phyloP scores from a whole-genome alignment of 2,797 vertebrate genomes.

The Neosilurus mollespiculum region DNA sequence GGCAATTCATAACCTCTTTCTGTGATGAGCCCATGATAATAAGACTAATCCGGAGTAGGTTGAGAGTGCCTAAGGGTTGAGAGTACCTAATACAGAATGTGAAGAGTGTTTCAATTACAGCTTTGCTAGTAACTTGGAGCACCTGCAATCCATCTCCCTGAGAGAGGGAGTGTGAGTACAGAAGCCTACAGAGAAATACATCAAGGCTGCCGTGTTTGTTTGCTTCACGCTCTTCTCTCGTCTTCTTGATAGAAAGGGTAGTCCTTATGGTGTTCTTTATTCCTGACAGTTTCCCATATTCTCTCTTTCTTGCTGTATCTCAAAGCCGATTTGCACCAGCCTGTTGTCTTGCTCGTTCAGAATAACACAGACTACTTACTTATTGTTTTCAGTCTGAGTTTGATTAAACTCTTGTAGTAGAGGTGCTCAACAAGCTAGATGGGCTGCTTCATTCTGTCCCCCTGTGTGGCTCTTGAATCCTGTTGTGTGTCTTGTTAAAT shows the following conservation, averaged over 20 bases:
- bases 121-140: constrained; percentile 35
- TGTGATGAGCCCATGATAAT: constrained; percentile 33
- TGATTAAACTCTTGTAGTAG: background rate
- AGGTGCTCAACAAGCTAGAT: background rate
- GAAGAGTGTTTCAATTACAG: constrained; percentile 48
- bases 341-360: background rate
- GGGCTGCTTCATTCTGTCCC: background rate
- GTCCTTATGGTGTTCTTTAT: constrained; percentile 29
- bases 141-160: constrained; percentile 28
- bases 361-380: background rate
- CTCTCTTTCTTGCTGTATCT: background rate
- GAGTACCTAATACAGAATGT: constrained; percentile 31
- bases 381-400: background rate
- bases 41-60: constrained; percentile 33
- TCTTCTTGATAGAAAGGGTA: constrained; percentile 26
- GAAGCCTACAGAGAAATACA: constrained; percentile 46
- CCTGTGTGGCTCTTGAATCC: too few relatives aligned
- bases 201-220: constrained; percentile 41
- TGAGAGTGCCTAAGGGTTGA: constrained; percentile 21
- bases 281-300: constrained; percentile 5
- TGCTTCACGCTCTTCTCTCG: constrained; percentile 47
- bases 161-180: constrained; percentile 34
- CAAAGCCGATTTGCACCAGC: background rate
- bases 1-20: constrained; percentile 25
- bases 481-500: background rate